Percentiles rank a stretch among this genome's conserved stretches.
phyloP scores from a whole-genome alignment of 2,888 invertebrate species.

The Amorpha juglandis region DNA sequence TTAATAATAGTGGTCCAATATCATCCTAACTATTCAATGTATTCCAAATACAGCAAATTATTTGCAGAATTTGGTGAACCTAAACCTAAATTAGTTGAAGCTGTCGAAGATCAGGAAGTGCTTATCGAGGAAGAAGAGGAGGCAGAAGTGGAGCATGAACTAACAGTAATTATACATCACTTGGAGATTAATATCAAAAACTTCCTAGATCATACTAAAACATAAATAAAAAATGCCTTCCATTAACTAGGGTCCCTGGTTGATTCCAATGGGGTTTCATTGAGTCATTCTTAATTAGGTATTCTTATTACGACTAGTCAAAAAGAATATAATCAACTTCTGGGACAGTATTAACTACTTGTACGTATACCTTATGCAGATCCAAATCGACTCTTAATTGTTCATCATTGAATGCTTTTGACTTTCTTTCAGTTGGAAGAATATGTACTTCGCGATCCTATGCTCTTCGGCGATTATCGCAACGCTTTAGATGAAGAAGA shows the following conservation, averaged over 20 bases:
- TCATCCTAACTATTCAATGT: not conserved
- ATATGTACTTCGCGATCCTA: conserved; percentile 91
- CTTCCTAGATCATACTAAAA: too few species aligned
- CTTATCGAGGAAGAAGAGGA: conserved; percentile 62
- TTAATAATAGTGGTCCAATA: too few species aligned
- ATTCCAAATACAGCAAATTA: not conserved
- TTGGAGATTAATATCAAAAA: not conserved
- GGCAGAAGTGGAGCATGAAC: conserved; percentile 60
- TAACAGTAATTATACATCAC: conserved; percentile 54
- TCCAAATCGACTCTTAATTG: too few species aligned
- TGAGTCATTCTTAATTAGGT: too few species aligned
- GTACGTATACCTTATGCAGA: too few species aligned
- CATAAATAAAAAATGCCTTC: too few species aligned
- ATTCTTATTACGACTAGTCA: too few species aligned
- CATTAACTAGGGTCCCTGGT: too few species aligned
- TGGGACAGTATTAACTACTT: too few species aligned
- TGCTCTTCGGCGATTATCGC: conserved; percentile 94
- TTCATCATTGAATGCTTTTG: too few species aligned
- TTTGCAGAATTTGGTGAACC: conserved; percentile 53
- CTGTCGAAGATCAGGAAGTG: conserved; percentile 38
- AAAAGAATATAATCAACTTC: too few species aligned
- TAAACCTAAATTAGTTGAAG: conserved; percentile 39
- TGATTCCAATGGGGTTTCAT: too few species aligned
- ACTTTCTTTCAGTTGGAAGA: conserved; percentile 75
- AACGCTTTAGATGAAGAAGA: conserved; percentile 93